phyloP scores from a whole-genome alignment of 2,888 invertebrate genomes.

The Thymelicus lineola region DNA sequence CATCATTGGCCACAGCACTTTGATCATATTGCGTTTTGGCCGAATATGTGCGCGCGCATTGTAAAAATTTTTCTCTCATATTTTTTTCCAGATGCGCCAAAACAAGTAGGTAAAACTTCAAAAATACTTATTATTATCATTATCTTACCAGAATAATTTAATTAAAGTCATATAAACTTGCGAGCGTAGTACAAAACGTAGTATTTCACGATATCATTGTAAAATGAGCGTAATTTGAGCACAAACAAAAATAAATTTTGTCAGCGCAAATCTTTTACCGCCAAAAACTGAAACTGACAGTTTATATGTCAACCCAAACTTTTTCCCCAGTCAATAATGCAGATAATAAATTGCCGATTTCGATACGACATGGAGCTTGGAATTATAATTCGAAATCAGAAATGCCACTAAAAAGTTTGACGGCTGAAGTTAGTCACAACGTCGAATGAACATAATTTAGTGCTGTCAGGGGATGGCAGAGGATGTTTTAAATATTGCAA shows the following conservation, averaged over 20 bases:
- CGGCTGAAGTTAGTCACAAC: conserved; percentile 6
- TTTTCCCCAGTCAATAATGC: conserved; percentile 19
- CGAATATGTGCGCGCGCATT: too few relatives aligned
- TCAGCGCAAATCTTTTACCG: not conserved
- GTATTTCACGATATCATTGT: too few relatives aligned
- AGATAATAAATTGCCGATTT: conserved; percentile 30
- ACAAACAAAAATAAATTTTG: not conserved
- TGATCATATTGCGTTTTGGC: too few relatives aligned
- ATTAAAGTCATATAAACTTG: too few relatives aligned
- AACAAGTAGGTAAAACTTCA: too few relatives aligned
- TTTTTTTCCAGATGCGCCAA: too few relatives aligned
- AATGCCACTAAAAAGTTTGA: conserved; percentile 25
- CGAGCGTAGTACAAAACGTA: too few relatives aligned
- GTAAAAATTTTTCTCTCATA: too few relatives aligned
- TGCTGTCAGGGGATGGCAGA: not conserved
- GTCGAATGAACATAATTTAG: not conserved
- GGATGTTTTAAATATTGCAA: not conserved
- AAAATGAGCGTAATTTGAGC: not conserved
- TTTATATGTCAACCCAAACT: conserved; percentile 9
- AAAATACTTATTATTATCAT: too few relatives aligned
- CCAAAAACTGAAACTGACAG: conserved; percentile 10
- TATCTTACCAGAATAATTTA: too few relatives aligned
- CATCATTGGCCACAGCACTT: too few relatives aligned
- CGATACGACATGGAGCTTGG: conserved; percentile 25
- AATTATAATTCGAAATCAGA: conserved; percentile 24